Conservation (phyloP, 2,888 invertebrate genomes). For the Epinotia demarniana region DNA sequence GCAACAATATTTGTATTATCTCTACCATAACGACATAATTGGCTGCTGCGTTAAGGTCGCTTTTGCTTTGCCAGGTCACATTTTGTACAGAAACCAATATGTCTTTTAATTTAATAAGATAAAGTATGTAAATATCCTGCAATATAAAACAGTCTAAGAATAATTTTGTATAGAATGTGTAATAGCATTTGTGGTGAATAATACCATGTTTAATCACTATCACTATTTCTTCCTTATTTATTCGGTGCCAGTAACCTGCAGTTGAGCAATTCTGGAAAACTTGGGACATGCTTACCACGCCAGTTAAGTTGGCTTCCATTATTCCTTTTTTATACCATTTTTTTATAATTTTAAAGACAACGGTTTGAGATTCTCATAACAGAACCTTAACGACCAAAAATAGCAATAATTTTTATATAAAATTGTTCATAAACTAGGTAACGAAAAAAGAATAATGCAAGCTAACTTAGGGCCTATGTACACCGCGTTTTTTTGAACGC, state of each 20-base stretch:
- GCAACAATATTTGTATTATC: not conserved
- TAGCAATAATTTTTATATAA: no score
- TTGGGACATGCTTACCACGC: no score
- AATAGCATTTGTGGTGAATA: conserved; percentile 70
- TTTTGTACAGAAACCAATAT: conserved; percentile 56
- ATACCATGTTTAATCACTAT: conserved; percentile 56
- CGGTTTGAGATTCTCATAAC: no score
- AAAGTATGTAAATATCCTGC: conserved; percentile 75
- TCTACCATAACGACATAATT: not conserved
- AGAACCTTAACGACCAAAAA: no score
- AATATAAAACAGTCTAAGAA: conserved; percentile 64
- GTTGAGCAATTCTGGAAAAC: not conserved
- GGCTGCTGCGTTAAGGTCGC: not conserved
- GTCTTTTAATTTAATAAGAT: conserved; percentile 65
- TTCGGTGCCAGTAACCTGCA: conserved; percentile 58
- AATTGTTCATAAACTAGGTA: no score
- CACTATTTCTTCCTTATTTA: conserved; percentile 56
- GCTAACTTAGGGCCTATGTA: no score
- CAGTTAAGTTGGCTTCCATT: no score
- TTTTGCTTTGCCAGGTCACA: not conserved
- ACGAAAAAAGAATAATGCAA: no score
- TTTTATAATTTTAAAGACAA: no score
- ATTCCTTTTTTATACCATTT: no score
- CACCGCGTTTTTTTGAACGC: no score
- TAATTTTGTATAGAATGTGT: conserved; percentile 74